Conservation (phyloP, 1,140 invertebrate genomes). For the Zophobas atratus region DNA sequence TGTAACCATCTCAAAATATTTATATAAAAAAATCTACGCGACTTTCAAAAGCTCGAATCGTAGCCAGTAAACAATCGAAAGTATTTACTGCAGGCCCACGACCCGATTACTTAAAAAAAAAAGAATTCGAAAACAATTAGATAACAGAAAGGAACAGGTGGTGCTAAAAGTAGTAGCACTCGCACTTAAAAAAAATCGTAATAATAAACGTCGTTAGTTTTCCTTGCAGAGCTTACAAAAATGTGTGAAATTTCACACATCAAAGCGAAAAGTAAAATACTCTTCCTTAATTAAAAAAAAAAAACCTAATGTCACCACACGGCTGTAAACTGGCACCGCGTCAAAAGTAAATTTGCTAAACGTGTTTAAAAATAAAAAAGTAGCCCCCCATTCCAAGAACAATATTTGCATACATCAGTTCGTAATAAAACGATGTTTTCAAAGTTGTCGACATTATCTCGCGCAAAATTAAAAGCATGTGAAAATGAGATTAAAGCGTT, state of each 20-base stretch:
- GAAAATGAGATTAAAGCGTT: slow-evolving; percentile 25
- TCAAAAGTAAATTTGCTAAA: slow-evolving; percentile 41
- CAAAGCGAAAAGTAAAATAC: slow-evolving; percentile 1
- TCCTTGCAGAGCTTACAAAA: background rate
- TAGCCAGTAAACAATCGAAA: too few species aligned
- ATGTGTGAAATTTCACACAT: slow-evolving; percentile 14
- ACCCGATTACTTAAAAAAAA: background rate
- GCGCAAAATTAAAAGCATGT: background rate
- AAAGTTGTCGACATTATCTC: background rate
- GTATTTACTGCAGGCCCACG: background rate
- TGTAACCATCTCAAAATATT: too few species aligned
- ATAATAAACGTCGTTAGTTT: background rate
- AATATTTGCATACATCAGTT: slow-evolving; percentile 29
- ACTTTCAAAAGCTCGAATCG: too few species aligned
- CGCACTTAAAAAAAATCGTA: background rate
- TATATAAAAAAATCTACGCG: too few species aligned
- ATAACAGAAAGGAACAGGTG: background rate
- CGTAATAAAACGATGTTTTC: slow-evolving; percentile 21
- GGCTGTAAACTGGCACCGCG: slow-evolving; percentile 12
- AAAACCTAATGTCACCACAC: slow-evolving; percentile 4
- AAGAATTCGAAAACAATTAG: background rate
- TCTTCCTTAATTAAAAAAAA: slow-evolving; percentile 28
- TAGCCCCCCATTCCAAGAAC: slow-evolving; percentile 24
- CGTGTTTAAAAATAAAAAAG: slow-evolving; percentile 48
- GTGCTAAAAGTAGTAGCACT: background rate